These are phyloP conservation scores for Helicoverpa zea DNA, from an alignment of 1,140 invertebrate genomes.

Conservation along the genomic window DNA sequence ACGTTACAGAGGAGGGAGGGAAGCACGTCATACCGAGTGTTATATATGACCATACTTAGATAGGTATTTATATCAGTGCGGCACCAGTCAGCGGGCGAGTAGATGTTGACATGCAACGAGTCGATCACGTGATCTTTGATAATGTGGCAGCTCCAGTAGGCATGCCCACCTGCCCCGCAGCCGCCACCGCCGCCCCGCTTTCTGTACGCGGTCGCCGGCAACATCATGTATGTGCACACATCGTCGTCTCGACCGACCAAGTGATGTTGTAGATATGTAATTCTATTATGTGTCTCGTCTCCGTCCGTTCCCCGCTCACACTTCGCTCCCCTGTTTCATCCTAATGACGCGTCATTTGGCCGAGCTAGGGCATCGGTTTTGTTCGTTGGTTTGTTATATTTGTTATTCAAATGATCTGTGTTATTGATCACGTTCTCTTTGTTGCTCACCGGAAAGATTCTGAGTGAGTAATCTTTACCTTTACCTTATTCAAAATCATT, in stretches of 20 bases:
- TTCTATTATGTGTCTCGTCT: constrained; percentile 83
- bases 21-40: constrained; percentile 8
- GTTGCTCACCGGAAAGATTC: constrained; percentile 62
- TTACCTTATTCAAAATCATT: constrained; percentile 19
- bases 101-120: constrained; percentile 59
- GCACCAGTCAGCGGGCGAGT: constrained; percentile 36
- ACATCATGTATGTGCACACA: constrained; percentile 65
- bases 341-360: constrained; percentile 79
- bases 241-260: constrained; percentile 76
- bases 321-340: constrained; percentile 67
- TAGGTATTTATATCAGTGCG: constrained; percentile 38
- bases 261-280: constrained; percentile 83
- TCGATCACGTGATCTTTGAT: constrained; percentile 69
- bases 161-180: constrained; percentile 66
- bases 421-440: constrained; percentile 68
- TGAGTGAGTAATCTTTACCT: constrained; percentile 61
- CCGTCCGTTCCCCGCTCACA: constrained; percentile 71
- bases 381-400: constrained; percentile 78
- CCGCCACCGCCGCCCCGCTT: constrained; percentile 66
- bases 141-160: constrained; percentile 61
- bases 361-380: constrained; percentile 77
- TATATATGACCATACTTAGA: constrained; percentile 13
- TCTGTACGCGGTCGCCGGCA: constrained; percentile 41
- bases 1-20: constrained; percentile 21
- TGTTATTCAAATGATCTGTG: constrained; percentile 78